Evolutionary conservation across 2,797 vertebrate genomes (phyloP), one percentile per base, ranked within the genome.

Genomic region (Sparidentex hasta): DNA sequence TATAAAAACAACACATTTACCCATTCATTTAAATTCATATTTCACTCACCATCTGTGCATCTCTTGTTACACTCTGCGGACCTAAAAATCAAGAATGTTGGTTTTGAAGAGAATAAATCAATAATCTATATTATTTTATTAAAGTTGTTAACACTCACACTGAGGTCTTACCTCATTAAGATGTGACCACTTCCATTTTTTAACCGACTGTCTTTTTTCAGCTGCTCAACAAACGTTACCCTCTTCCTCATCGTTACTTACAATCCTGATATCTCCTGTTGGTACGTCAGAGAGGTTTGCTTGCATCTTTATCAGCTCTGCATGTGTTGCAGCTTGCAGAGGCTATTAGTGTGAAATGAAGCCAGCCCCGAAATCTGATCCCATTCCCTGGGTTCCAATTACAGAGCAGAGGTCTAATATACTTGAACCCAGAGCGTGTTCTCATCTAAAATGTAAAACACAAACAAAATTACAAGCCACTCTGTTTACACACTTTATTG

Each of bases 401-500:
- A 89, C 90, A 82, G 78, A 20, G 56, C 80, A 79, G 73, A 79
- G 83, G 84, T 81, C 83, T 70, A 59, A 85, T 71, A 48, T 20
- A 79, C 82, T 81, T 87, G 56, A 91, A 86, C 84, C 76, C 74
- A 11, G 18, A 67, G 65, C 18, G 43, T 87, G 74, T 83, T 87
- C 83, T 79, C 77, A 80, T 89, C 52, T 74, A 76, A 90, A 87
- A 92, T 79, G 71, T 75, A 78, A 81, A 86, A 76, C 64, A 44
- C 62, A 87, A 65, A 82, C 69, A 48, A 55, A 79, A 81, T 63
- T 69, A 82, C 74, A 84, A 81, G 61, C 64, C 21, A 55, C 57
- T 93, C 67, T 77, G 87, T 93, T 94, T 93, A 93, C 92, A 94
- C 92, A 93, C 92, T 95, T 95, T 95, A 95, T 95, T 95, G 86